phyloP scores from a whole-genome alignment of 2,888 invertebrate species.

The Neoascia interrupta region DNA sequence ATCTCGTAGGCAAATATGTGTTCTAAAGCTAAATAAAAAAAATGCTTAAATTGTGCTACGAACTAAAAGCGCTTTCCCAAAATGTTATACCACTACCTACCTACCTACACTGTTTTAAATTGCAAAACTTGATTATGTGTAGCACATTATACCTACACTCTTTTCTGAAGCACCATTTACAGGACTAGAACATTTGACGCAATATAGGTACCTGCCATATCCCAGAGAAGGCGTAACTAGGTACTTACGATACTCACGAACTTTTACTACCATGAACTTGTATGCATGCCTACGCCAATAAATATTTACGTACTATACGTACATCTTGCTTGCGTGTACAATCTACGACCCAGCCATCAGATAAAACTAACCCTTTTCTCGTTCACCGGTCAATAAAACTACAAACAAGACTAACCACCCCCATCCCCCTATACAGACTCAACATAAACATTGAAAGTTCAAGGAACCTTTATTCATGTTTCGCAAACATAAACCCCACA shows the following conservation, averaged over 20 bases:
- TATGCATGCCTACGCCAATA: not conserved
- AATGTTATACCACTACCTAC: no score
- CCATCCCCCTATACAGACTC: not conserved
- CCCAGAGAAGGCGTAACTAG: not conserved
- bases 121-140: no score
- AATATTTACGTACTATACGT: not conserved
- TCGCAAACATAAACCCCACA: constrained; percentile 14
- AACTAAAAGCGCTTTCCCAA: no score
- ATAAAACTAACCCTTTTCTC: constrained; percentile 5
- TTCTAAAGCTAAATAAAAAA: no score
- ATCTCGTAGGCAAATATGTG: no score
- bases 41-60: no score
- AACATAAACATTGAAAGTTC: constrained; percentile 36
- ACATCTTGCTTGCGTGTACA: not conserved
- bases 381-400: constrained; percentile 31
- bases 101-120: no score
- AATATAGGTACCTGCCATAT: no score
- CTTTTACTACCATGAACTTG: not conserved
- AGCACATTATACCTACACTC: no score
- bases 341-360: not conserved
- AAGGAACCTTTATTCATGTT: constrained; percentile 50
- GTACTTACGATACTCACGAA: no score
- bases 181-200: no score
- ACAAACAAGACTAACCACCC: not conserved
- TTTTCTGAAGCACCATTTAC: no score